These are phyloP conservation scores for Tortricodes alternella DNA, from an alignment of 2,888 invertebrate genomes.

Conservation along the genomic window DNA sequence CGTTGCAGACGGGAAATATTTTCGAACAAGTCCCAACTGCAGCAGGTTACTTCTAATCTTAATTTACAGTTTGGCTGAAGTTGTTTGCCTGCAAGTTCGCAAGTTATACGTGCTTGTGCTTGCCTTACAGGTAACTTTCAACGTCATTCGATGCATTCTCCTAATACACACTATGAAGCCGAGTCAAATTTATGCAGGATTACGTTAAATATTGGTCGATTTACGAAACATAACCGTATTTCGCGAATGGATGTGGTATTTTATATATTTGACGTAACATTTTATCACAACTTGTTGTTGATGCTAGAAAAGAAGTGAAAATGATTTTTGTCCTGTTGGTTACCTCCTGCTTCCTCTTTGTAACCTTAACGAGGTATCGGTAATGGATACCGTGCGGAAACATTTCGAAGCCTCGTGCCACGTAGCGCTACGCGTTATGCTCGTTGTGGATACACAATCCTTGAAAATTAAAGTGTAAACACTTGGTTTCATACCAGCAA, in stretches of 20 bases:
- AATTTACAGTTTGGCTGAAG: conserved; percentile 58
- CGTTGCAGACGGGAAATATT: conserved; percentile 56
- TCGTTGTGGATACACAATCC: too few species aligned
- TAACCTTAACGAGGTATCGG: too few species aligned
- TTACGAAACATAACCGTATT: neutral
- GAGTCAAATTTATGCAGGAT: conserved; percentile 20
- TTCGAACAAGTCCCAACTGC: conserved; percentile 51
- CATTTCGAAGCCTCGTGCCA: too few species aligned
- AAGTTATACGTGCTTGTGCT: conserved; percentile 39
- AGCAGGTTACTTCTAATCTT: conserved; percentile 61
- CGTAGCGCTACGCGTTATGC: too few species aligned
- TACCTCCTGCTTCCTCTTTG: too few species aligned
- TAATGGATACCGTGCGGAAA: too few species aligned
- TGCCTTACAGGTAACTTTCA: conserved; percentile 8
- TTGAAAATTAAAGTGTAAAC: too few species aligned
- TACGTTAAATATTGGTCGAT: conserved; percentile 7
- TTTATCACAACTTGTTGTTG: too few species aligned
- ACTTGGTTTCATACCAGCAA: too few species aligned
- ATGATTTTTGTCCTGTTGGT: too few species aligned
- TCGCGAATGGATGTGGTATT: neutral
- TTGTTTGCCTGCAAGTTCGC: conserved; percentile 47
- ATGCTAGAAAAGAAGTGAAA: too few species aligned
- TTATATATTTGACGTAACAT: neutral
- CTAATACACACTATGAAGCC: neutral
- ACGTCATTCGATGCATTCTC: conserved; percentile 15